These are phyloP conservation scores for Odontothrips loti DNA, from an alignment of 2,888 invertebrate species.

Conservation along the genomic window DNA sequence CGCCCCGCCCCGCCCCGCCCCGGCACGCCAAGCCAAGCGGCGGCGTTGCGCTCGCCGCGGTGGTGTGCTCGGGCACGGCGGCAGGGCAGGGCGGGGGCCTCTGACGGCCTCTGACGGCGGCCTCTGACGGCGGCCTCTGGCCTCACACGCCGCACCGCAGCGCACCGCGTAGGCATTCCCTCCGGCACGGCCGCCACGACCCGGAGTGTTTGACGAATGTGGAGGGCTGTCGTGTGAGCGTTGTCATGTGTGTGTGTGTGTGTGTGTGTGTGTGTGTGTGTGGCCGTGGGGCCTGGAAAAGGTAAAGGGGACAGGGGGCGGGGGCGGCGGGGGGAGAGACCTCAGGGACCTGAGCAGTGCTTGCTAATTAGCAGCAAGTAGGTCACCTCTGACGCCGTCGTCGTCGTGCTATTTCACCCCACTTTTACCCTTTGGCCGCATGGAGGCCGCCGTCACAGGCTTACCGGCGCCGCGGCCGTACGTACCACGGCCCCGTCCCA, in stretches of 20 bases:
- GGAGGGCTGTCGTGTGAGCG: background rate
- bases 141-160: background rate
- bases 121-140: background rate
- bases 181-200: background rate
- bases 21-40: background rate
- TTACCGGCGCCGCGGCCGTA: too few relatives aligned
- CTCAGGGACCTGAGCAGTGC: too few relatives aligned
- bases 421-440: too few relatives aligned
- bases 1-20: background rate
- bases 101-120: background rate
- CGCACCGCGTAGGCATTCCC: background rate
- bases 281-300: background rate
- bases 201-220: conserved; percentile 14
- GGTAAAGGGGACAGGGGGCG: background rate
- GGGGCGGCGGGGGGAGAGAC: background rate
- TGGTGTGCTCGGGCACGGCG: background rate
- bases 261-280: background rate
- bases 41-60: background rate
- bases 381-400: too few relatives aligned
- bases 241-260: background rate
- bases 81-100: background rate
- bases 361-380: too few relatives aligned
- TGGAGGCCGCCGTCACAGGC: too few relatives aligned
- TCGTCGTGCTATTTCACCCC: too few relatives aligned
- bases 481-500: too few relatives aligned